Evolutionary conservation across 2,113 vertebrate genomes (phyloP).

Genomic region (Gallinago undulata): DNA sequence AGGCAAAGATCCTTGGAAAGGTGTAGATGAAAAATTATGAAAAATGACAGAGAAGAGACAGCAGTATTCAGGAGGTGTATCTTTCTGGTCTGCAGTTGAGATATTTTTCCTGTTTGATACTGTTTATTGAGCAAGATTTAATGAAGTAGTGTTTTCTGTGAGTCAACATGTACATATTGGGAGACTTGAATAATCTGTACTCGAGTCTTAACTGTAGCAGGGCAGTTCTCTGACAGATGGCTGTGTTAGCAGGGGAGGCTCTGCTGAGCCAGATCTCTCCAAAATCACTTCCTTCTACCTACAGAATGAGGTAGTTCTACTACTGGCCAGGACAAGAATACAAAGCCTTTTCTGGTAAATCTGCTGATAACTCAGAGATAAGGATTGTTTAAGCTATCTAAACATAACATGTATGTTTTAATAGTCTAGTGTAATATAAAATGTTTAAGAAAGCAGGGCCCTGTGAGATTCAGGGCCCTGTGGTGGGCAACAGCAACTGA

Average conservation of each 20-base stretch:
- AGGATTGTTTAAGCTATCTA: neutral
- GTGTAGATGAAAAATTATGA: neutral
- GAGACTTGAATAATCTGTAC: neutral
- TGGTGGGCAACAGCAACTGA: neutral
- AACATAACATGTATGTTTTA: neutral
- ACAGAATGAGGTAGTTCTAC: neutral
- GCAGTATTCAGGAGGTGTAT: neutral
- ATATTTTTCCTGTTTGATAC: neutral
- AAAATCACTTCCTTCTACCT: slow-evolving; percentile 12
- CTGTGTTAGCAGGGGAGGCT: slow-evolving; percentile 28
- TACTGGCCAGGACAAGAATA: neutral
- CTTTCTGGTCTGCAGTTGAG: neutral
- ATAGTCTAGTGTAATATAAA: neutral
- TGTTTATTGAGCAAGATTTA: neutral
- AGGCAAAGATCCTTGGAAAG: neutral
- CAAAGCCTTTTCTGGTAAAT: neutral
- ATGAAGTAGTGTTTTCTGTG: neutral
- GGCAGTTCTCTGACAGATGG: slow-evolving; percentile 37
- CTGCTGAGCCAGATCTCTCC: neutral
- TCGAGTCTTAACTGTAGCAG: neutral
- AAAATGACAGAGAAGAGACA: neutral
- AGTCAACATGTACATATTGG: neutral
- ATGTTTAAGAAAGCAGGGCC: neutral
- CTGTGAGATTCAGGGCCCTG: neutral
- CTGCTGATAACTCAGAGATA: neutral